phyloP scores from a whole-genome alignment of 2,888 invertebrate genomes.

The Horisme vitalbata region DNA sequence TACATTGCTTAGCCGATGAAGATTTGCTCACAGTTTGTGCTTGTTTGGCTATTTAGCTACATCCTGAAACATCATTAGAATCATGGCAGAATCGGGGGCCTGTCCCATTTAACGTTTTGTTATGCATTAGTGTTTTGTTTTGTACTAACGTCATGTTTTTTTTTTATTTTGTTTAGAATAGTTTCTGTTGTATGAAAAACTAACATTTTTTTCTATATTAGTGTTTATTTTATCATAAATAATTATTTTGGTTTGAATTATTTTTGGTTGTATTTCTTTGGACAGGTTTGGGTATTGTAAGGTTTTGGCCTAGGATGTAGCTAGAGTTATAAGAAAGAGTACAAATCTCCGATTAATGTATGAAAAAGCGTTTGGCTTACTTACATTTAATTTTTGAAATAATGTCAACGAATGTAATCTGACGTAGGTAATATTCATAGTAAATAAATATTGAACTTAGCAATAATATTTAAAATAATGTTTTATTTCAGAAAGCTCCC shows the following conservation, averaged over 20 bases:
- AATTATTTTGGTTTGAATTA: constrained; percentile 60
- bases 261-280: constrained; percentile 70
- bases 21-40: constrained; percentile 22
- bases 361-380: constrained; percentile 77
- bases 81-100: constrained; percentile 34
- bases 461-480: constrained; percentile 76
- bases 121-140: constrained; percentile 55
- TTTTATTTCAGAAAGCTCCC: constrained; percentile 51
- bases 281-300: constrained; percentile 83
- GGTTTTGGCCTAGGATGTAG: constrained; percentile 83
- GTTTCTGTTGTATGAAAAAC: constrained; percentile 67
- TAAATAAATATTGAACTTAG: constrained; percentile 83
- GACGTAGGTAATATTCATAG: constrained; percentile 81
- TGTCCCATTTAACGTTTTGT: constrained; percentile 44
- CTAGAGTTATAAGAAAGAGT: constrained; percentile 81
- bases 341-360: constrained; percentile 79
- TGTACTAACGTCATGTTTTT: constrained; percentile 52
- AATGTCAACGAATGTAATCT: constrained; percentile 84
- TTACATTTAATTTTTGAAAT: constrained; percentile 78
- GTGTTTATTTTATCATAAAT: constrained; percentile 64
- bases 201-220: constrained; percentile 62
- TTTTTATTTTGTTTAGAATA: constrained; percentile 73
- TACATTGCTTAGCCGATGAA: constrained; percentile 17
- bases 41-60: constrained; percentile 18
- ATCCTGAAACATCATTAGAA: constrained; percentile 24